A percentile compares a stretch with the other conserved stretches of the same genome.
phyloP scores from a whole-genome alignment of 2,113 vertebrate genomes.

The Kobus ellipsiprymnus region DNA sequence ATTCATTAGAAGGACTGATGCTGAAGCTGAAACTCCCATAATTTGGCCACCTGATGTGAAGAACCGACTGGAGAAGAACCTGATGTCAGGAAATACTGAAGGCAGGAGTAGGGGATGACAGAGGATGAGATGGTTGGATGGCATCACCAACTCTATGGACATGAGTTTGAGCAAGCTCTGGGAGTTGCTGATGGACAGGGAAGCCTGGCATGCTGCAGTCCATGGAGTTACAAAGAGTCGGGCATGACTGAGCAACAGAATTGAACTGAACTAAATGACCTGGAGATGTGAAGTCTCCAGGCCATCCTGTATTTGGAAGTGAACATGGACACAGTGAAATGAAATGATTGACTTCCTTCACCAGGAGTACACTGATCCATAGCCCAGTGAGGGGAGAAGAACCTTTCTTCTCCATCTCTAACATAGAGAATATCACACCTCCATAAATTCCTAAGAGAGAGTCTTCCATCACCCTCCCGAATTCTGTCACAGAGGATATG shows the following conservation, averaged over 20 bases:
- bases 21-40: neutral
- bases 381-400: neutral
- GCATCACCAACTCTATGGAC: neutral
- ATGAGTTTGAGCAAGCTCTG: neutral
- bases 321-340: neutral
- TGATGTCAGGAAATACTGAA: neutral
- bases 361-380: neutral
- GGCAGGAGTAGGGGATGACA: neutral
- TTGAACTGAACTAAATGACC: neutral
- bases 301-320: neutral
- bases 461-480: neutral
- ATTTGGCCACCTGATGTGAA: neutral
- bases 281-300: neutral
- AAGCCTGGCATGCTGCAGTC: neutral
- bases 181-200: neutral
- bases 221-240: neutral
- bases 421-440: neutral
- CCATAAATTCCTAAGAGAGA: neutral
- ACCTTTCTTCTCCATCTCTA: neutral
- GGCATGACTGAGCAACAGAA: neutral
- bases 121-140: neutral
- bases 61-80: neutral
- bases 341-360: neutral
- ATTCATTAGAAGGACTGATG: neutral
- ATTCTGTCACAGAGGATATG: neutral